Percentiles rank a stretch among this genome's conserved stretches.
Conservation (phyloP, 1,140 invertebrate genomes). For the Rhyzopertha dominica region DNA sequence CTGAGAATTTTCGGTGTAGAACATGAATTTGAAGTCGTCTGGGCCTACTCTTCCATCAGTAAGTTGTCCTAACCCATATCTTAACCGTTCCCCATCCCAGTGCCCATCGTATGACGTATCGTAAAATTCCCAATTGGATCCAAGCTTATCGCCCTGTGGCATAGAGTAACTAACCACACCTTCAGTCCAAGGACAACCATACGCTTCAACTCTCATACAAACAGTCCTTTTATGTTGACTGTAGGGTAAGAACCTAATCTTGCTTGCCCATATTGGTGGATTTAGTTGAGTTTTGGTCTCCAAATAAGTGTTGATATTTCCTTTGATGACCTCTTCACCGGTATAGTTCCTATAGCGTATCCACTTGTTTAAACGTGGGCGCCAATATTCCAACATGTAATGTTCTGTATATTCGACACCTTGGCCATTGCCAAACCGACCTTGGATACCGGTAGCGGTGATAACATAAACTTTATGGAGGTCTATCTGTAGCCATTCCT, state of each 20-base stretch:
- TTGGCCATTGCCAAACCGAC: slow-evolving; percentile 79
- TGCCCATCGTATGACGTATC: slow-evolving; percentile 76
- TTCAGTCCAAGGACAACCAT: slow-evolving; percentile 68
- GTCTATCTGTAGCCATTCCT: slow-evolving; percentile 77
- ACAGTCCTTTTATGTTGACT: slow-evolving; percentile 67
- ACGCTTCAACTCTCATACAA: slow-evolving; percentile 74
- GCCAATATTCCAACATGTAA: slow-evolving; percentile 75
- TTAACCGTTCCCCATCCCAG: slow-evolving; percentile 50
- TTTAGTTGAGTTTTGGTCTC: slow-evolving; percentile 67
- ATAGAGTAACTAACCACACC: slow-evolving; percentile 74
- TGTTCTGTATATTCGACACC: slow-evolving; percentile 73
- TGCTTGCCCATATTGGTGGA: slow-evolving; percentile 66
- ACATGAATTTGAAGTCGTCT: slow-evolving; percentile 67
- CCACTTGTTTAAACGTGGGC: slow-evolving; percentile 65
- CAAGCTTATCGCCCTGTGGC: slow-evolving; percentile 72
- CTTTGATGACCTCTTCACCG: slow-evolving; percentile 65
- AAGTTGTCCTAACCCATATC: slow-evolving; percentile 77
- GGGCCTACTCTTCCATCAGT: slow-evolving; percentile 60
- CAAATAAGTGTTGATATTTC: slow-evolving; percentile 78
- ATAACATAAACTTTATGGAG: slow-evolving; percentile 67
- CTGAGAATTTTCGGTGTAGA: slow-evolving; percentile 59
- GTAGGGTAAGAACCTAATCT: slow-evolving; percentile 69
- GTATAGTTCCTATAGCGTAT: slow-evolving; percentile 63
- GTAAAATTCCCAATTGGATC: slow-evolving; percentile 67
- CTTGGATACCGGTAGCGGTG: slow-evolving; percentile 75